A percentile compares a stretch with the other conserved stretches of the same genome.
phyloP scores from a whole-genome alignment of 2,797 vertebrate species.

The Zenarchopterus dispar region DNA sequence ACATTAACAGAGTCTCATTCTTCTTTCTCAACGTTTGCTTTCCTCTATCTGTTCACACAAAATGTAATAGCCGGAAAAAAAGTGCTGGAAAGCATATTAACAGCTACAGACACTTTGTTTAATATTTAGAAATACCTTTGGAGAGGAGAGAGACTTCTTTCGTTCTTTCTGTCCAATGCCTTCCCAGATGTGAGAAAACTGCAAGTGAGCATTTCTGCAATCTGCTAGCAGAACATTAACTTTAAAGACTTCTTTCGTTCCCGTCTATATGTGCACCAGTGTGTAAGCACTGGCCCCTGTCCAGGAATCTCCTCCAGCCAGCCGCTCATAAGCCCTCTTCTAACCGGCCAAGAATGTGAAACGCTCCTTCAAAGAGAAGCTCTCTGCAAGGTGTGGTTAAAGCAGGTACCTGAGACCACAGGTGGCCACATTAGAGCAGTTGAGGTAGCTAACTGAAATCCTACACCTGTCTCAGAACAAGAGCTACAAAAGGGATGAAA shows the following conservation, averaged over 20 bases:
- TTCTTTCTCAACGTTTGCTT: slow-evolving; percentile 14
- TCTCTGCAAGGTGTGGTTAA: slow-evolving; percentile 71
- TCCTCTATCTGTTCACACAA: slow-evolving; percentile 3
- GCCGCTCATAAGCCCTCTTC: slow-evolving; percentile 68
- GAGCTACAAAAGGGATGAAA: slow-evolving; percentile 32
- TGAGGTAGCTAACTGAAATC: slow-evolving; percentile 56
- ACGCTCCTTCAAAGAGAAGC: slow-evolving; percentile 72
- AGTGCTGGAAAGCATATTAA: slow-evolving; percentile 27
- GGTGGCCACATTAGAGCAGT: slow-evolving; percentile 68
- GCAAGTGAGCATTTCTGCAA: slow-evolving; percentile 62
- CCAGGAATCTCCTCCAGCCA: slow-evolving; percentile 77
- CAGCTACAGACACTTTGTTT: slow-evolving; percentile 39
- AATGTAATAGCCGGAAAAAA: slow-evolving; percentile 21
- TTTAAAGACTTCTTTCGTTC: slow-evolving; percentile 73
- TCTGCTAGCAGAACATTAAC: slow-evolving; percentile 76
- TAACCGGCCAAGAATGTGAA: slow-evolving; percentile 79
- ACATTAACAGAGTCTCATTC: slow-evolving; percentile 28
- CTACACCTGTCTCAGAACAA: slow-evolving; percentile 65
- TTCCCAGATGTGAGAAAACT: slow-evolving; percentile 67
- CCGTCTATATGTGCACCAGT: slow-evolving; percentile 52
- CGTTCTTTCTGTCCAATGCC: slow-evolving; percentile 36
- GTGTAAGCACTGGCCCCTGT: slow-evolving; percentile 71
- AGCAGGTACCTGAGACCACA: slow-evolving; percentile 75
- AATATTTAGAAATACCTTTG: slow-evolving; percentile 34
- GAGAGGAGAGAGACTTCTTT: slow-evolving; percentile 21